Evolutionary conservation across 92 coral and sea anemone genomes (phyloP).

Genomic region (Paragorgia papillata): DNA sequence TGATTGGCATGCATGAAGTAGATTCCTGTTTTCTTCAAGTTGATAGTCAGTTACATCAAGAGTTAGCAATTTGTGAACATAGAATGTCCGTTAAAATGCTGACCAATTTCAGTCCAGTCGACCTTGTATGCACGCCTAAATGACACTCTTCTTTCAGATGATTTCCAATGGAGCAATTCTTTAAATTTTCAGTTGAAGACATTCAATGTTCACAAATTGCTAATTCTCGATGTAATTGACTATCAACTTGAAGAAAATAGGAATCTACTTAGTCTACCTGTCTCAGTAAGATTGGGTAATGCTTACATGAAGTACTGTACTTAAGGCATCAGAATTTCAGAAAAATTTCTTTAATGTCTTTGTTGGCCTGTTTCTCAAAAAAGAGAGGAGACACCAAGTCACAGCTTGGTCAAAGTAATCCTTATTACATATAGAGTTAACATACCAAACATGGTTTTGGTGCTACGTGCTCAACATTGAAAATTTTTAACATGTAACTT

Average conservation of each 20-base stretch:
- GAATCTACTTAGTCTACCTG: constrained; percentile 7
- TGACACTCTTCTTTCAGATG: constrained; percentile 53
- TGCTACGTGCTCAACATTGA: constrained; percentile 35
- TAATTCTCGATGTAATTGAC: neutral
- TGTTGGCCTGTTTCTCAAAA: constrained; percentile 13
- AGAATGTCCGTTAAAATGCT: constrained; percentile 38
- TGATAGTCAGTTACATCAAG: no score
- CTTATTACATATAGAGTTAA: constrained; percentile 12
- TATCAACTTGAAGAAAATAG: neutral
- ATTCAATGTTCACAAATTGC: no score
- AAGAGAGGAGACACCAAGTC: constrained; percentile 42
- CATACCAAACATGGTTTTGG: constrained; percentile 2
- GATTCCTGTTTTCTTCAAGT: no score
- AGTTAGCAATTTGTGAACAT: no score
- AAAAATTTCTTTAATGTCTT: constrained; percentile 9
- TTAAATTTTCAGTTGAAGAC: constrained; percentile 38
- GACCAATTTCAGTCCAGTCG: constrained; percentile 47
- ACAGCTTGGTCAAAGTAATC: constrained; percentile 18
- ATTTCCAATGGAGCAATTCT: constrained; percentile 44
- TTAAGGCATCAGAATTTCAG: neutral
- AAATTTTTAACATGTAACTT: constrained; percentile 34
- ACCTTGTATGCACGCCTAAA: constrained; percentile 43
- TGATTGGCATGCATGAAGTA: no score
- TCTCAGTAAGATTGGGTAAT: no score
- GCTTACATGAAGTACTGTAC: no score